Conservation (phyloP, 2,888 invertebrate genomes). For the Leptarthrus brevirostris region DNA sequence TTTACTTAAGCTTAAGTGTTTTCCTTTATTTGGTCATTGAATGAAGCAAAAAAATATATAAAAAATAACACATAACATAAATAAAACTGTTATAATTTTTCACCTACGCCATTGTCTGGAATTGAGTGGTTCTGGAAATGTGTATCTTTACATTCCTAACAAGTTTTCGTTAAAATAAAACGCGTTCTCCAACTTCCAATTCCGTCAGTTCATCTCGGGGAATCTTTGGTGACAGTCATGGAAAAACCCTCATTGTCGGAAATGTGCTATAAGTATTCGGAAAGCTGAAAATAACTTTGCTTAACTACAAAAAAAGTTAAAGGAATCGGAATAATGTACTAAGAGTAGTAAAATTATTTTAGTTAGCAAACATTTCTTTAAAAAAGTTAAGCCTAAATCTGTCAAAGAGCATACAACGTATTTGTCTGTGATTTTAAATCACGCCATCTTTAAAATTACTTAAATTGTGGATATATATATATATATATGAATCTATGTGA, state of each 20-base stretch:
- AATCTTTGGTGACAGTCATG: slow-evolving; percentile 37
- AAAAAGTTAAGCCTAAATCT: background rate
- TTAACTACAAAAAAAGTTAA: background rate
- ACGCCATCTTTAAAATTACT: slow-evolving; percentile 52
- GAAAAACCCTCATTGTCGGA: slow-evolving; percentile 30
- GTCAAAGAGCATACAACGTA: slow-evolving; percentile 26
- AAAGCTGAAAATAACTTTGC: slow-evolving; percentile 27
- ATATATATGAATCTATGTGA: background rate
- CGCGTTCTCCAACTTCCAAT: slow-evolving; percentile 47
- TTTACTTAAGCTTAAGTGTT: too few species aligned
- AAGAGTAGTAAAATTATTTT: slow-evolving; percentile 14
- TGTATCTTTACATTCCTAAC: too few species aligned
- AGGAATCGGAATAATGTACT: slow-evolving; percentile 9
- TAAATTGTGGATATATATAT: slow-evolving; percentile 21
- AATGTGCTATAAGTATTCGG: slow-evolving; percentile 38
- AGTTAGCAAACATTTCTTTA: slow-evolving; percentile 22
- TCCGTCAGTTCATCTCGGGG: slow-evolving; percentile 51
- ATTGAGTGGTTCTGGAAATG: too few species aligned
- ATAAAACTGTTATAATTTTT: too few species aligned
- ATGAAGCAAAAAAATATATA: too few species aligned
- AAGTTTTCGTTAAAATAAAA: too few species aligned
- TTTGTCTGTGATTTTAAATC: slow-evolving; percentile 49
- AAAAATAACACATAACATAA: too few species aligned
- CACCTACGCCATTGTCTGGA: too few species aligned
- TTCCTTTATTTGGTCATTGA: too few species aligned